A percentile compares a stretch with the other conserved stretches of the same genome.
These are phyloP conservation scores for Nymphalis c-album DNA, from an alignment of 2,888 invertebrate genomes.

Conservation along the genomic window DNA sequence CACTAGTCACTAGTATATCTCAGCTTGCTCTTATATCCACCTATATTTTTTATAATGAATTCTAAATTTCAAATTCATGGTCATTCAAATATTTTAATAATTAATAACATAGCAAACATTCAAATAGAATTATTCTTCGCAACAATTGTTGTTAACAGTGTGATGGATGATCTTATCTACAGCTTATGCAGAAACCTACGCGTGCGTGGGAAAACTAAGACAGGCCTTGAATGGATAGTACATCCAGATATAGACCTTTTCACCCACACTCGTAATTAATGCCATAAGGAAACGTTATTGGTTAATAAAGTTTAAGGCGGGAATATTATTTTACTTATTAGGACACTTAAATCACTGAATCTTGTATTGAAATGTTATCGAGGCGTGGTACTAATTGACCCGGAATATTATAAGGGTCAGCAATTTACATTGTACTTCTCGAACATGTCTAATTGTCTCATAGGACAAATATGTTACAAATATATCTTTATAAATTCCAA, in stretches of 20 bases:
- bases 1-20: no score
- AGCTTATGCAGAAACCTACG: conserved; percentile 39
- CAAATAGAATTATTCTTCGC: background rate
- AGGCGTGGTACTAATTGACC: conserved; percentile 29
- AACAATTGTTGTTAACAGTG: conserved; percentile 12
- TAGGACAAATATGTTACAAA: background rate
- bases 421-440: conserved; percentile 13
- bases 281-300: conserved; percentile 44
- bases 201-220: conserved; percentile 60
- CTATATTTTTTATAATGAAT: no score
- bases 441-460: conserved; percentile 11
- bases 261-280: conserved; percentile 66
- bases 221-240: conserved; percentile 47
- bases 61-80: background rate
- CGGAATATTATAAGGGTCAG: conserved; percentile 23
- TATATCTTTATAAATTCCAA: conserved; percentile 10
- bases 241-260: conserved; percentile 53
- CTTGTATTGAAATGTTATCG: conserved; percentile 21
- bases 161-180: conserved; percentile 40
- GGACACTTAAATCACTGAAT: background rate
- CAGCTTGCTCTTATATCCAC: no score
- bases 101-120: background rate
- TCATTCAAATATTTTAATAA: background rate
- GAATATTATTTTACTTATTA: background rate
- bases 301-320: background rate